These are phyloP conservation scores for Eumacrocentrus americanus DNA, from an alignment of 2,888 invertebrate genomes.

Conservation along the genomic window DNA sequence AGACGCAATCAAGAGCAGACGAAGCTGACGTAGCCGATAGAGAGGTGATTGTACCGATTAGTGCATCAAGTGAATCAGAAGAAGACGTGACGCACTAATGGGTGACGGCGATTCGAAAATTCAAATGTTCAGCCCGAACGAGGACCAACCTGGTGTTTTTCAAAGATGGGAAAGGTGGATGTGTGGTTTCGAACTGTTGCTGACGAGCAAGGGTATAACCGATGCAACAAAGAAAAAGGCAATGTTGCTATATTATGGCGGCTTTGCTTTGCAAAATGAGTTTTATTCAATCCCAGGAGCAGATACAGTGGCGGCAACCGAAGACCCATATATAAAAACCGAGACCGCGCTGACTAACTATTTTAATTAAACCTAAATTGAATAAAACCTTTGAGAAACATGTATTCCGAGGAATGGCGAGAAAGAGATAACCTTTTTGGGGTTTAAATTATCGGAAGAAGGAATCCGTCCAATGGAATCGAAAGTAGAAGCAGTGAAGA, in stretches of 20 bases:
- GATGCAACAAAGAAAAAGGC: conserved; percentile 24
- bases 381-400: conserved; percentile 32
- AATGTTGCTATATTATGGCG: conserved; percentile 25
- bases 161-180: conserved; percentile 27
- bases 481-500: conserved; percentile 34
- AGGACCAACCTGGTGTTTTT: not conserved
- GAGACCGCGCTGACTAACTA: conserved; percentile 15
- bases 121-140: conserved; percentile 12
- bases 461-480: conserved; percentile 36
- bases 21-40: too few relatives aligned
- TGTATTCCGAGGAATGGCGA: conserved; percentile 22
- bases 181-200: conserved; percentile 19
- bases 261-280: conserved; percentile 25
- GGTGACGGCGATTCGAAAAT: not conserved
- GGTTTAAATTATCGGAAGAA: conserved; percentile 36
- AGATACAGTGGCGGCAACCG: conserved; percentile 1
- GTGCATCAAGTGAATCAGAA: too few relatives aligned
- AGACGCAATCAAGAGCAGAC: too few relatives aligned
- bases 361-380: conserved; percentile 31
- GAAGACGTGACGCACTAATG: too few relatives aligned
- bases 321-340: conserved; percentile 16
- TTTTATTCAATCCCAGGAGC: conserved; percentile 27
- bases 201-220: conserved; percentile 12
- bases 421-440: conserved; percentile 38
- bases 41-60: too few relatives aligned